Base-by-base conservation (phyloP, 2,888 invertebrate species). In the Polymixis lichenea region DNA sequence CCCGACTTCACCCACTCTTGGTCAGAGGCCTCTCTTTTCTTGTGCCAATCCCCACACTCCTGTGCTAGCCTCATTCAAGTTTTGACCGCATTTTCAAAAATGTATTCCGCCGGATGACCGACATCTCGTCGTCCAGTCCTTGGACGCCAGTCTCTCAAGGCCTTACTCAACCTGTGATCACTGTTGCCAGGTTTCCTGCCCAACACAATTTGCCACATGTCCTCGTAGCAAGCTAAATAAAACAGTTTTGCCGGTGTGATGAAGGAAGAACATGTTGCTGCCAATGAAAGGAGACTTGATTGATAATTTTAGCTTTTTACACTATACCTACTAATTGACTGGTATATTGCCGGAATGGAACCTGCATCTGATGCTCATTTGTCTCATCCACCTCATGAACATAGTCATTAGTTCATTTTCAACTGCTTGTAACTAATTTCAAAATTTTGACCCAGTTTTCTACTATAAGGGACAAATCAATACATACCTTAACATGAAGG, bases 381-480 rank as follows among this genome's bases (percentile, higher is more conserved):
- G 28, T 58, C 9, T 28, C 6, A 22, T 32, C 32, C 22, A 32
- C 6, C 6, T 60, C 49, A 28, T 25, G 8, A 58, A 17, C 25
- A 58, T 58, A 17, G 3, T n/a, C n/a, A n/a, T 61, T 60, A n/a
- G 17, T 67, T 55, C 32, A 55, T 53, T 32, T 32, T 11, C 17
- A n/a, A n/a, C 22, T 67, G n/a, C 11, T 38, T 38, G 11, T 49
- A 65, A 68, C 17, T 28, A 9, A 28, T 15, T 49, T 32, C 25
- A 28, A 78, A 56, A 1, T 58, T 66, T 28, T 51, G 55, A 51
- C 49, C 55, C 49, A 67, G 22, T 74, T 70, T 67, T 43, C 32
- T n/a, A 60, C 19, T 17, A 11, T 8, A 55, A 53, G 43, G 51
- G 58, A 53, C 55, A 17, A 69, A 78, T 75, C 85, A 65, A 81